These are phyloP conservation scores for Aphidius gifuensis DNA, from an alignment of 1,140 invertebrate species.

Conservation along the genomic window DNA sequence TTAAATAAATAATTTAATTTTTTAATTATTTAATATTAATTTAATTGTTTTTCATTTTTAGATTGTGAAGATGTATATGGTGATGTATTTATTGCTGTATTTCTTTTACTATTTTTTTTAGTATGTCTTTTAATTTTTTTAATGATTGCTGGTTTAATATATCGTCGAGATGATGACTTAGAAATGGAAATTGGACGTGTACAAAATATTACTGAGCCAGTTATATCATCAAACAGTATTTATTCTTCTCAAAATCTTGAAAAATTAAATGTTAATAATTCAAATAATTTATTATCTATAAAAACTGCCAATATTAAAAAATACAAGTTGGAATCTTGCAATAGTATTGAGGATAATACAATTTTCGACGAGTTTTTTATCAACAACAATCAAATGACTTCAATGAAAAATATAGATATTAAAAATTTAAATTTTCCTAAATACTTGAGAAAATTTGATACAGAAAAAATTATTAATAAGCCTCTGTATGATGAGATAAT, in stretches of 20 bases:
- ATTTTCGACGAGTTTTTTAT: constrained; percentile 55
- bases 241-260: constrained; percentile 70
- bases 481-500: constrained; percentile 92
- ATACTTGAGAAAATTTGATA: constrained; percentile 69
- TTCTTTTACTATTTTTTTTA: constrained; percentile 54
- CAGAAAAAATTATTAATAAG: constrained; percentile 64
- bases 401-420: constrained; percentile 77
- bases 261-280: constrained; percentile 58
- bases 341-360: constrained; percentile 48
- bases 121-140: constrained; percentile 64
- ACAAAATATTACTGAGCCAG: constrained; percentile 78
- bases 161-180: constrained; percentile 76
- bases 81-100: constrained; percentile 61
- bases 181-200: constrained; percentile 85
- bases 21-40: too few species aligned
- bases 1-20: not conserved
- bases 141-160: constrained; percentile 65
- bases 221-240: constrained; percentile 69
- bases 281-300: constrained; percentile 59
- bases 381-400: constrained; percentile 60
- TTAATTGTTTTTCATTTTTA: constrained; percentile 43
- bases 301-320: constrained; percentile 50
- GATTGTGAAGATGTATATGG: constrained; percentile 81
- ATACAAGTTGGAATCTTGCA: constrained; percentile 36
- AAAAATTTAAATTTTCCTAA: constrained; percentile 79